Conservation (phyloP, 1,140 invertebrate species). For the Oryctes rhinoceros region DNA sequence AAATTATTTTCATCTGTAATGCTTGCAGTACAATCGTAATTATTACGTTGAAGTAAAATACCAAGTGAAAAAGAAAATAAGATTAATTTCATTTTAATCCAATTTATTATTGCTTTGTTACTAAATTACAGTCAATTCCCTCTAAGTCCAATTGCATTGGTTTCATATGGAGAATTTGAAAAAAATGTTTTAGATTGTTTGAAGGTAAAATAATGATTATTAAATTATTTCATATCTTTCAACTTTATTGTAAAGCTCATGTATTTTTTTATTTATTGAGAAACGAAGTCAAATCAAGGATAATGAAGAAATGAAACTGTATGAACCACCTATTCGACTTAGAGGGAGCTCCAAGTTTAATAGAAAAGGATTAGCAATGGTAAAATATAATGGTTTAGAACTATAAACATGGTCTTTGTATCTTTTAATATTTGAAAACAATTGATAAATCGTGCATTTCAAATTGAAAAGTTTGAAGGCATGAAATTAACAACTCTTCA, state of each 20-base stretch:
- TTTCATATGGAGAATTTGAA: background rate
- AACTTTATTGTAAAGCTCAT: too few relatives aligned
- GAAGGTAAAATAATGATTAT: too few relatives aligned
- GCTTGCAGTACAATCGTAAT: too few relatives aligned
- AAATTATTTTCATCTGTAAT: constrained; percentile 45
- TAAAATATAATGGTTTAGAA: too few relatives aligned
- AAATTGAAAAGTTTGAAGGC: too few relatives aligned
- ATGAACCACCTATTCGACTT: constrained; percentile 18
- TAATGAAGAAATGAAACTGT: background rate
- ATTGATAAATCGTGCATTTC: too few relatives aligned
- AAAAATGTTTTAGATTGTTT: too few relatives aligned
- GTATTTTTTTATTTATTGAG: background rate
- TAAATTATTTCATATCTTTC: too few relatives aligned
- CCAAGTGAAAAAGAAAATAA: background rate
- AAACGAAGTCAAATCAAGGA: background rate
- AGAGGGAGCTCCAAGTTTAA: constrained; percentile 24
- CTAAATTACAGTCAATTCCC: constrained; percentile 33
- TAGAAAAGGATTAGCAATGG: background rate
- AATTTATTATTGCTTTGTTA: too few relatives aligned
- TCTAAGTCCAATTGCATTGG: constrained; percentile 18
- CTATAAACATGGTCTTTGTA: too few relatives aligned
- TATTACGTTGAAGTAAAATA: background rate
- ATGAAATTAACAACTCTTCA: too few relatives aligned
- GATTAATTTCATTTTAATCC: background rate
- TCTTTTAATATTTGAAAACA: too few relatives aligned